Evolutionary conservation across 92 coral and sea anemone species (phyloP).

Genomic region (Porites cylindrica): DNA sequence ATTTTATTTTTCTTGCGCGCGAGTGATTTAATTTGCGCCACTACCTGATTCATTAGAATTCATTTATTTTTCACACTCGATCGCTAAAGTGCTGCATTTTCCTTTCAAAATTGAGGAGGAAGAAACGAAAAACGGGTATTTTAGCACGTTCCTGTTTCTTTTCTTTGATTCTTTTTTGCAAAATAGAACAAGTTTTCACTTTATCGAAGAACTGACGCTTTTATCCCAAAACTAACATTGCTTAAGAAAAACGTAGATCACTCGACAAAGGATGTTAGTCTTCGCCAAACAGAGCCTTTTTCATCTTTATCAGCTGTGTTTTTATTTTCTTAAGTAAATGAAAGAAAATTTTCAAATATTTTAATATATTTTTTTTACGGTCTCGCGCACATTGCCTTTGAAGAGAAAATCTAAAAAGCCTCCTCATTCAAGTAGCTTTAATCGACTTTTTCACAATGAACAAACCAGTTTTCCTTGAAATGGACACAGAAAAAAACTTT

Average conservation of each 20-base stretch:
- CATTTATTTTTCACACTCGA: not conserved
- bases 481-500: not conserved
- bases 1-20: not conserved
- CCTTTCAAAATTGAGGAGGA: not conserved
- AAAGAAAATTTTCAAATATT: not conserved
- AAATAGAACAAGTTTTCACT: not conserved
- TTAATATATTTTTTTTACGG: no score
- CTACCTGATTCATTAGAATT: not conserved
- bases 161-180: no score
- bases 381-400: not conserved
- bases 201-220: not conserved
- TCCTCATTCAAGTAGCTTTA: not conserved
- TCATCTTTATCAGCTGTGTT: slow-evolving; percentile 24
- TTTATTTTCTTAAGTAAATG: not conserved
- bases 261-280: not conserved
- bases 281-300: slow-evolving; percentile 5
- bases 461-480: not conserved
- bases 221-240: not conserved
- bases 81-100: not conserved
- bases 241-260: not conserved
- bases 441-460: not conserved
- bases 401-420: not conserved
- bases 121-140: not conserved
- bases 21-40: not conserved
- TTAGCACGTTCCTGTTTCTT: not conserved